These are phyloP conservation scores for Ursus arctos DNA, from an alignment of 2,113 vertebrate species.

Conservation along the genomic window DNA sequence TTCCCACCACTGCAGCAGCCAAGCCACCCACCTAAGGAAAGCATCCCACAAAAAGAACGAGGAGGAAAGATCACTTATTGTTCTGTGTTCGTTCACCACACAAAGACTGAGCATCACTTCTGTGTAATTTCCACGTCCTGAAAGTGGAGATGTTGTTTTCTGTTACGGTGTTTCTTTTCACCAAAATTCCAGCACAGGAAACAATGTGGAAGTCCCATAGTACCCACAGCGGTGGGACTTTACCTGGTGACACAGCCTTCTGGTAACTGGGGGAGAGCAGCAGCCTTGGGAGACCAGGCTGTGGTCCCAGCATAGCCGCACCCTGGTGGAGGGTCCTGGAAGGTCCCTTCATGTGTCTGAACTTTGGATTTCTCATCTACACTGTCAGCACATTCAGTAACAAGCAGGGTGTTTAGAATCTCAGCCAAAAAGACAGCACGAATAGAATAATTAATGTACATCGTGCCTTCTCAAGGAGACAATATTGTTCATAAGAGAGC, in stretches of 20 bases:
- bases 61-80: not conserved
- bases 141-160: not conserved
- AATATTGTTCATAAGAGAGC: not conserved
- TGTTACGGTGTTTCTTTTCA: not conserved
- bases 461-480: not conserved
- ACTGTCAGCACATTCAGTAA: not conserved
- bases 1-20: not conserved
- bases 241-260: not conserved
- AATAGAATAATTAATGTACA: not conserved
- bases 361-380: not conserved
- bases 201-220: not conserved
- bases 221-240: not conserved
- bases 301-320: rapidly evolving
- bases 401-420: not conserved
- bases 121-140: not conserved
- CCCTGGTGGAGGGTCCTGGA: no score
- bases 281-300: not conserved
- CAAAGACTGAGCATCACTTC: not conserved
- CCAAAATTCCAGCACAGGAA: not conserved
- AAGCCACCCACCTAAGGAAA: not conserved
- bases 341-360: not conserved
- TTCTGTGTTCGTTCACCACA: not conserved
- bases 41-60: not conserved
- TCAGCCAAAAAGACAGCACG: not conserved
- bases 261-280: not conserved